These are phyloP conservation scores for Leptonema lineaticorne DNA, from an alignment of 1,140 invertebrate genomes.

Conservation along the genomic window DNA sequence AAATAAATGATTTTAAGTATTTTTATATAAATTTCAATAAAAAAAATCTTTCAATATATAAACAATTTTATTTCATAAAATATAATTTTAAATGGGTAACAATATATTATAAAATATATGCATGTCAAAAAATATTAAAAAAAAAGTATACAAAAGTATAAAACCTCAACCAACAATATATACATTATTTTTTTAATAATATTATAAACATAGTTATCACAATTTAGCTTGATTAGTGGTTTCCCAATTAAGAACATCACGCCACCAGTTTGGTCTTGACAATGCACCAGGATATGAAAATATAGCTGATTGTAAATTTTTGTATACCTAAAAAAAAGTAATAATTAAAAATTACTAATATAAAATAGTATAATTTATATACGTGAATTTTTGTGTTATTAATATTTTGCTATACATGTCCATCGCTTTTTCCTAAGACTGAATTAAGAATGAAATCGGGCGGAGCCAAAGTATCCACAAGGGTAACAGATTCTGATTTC, in stretches of 20 bases:
- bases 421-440: constrained; percentile 75
- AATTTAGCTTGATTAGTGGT: constrained; percentile 16
- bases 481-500: constrained; percentile 67
- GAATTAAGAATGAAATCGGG: constrained; percentile 86
- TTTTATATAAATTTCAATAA: too few species aligned
- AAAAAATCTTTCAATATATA: too few species aligned
- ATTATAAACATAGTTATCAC: background rate
- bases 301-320: constrained; percentile 60
- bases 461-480: constrained; percentile 85
- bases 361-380: background rate
- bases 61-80: too few species aligned
- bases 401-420: constrained; percentile 58
- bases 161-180: background rate
- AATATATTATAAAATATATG: too few species aligned
- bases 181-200: background rate
- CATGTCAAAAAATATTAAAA: too few species aligned
- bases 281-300: constrained; percentile 57
- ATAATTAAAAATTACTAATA: background rate
- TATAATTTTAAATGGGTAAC: too few species aligned
- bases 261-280: constrained; percentile 62
- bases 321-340: constrained; percentile 56
- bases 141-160: too few species aligned
- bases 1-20: too few species aligned
- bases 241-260: constrained; percentile 56
- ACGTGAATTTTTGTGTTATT: background rate